phyloP scores from a whole-genome alignment of 2,888 invertebrate species.

The Lithophane socia region DNA sequence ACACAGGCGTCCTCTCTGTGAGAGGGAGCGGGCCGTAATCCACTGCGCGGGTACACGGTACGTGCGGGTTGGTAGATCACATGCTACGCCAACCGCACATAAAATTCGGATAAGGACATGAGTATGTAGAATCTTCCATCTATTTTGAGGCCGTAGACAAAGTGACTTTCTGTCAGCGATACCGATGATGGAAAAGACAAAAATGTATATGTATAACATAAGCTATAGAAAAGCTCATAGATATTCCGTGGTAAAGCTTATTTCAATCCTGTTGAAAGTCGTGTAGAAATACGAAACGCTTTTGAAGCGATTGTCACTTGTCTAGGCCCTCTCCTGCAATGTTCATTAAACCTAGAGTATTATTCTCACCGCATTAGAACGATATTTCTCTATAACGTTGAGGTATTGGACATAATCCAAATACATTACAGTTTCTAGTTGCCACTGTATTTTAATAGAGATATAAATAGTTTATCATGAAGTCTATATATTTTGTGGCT shows the following conservation, averaged over 20 bases:
- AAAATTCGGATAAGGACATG: neutral
- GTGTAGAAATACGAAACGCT: too few relatives aligned
- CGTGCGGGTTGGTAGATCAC: neutral
- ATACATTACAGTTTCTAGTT: slow-evolving; percentile 64
- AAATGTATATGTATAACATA: too few relatives aligned
- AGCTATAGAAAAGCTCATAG: too few relatives aligned
- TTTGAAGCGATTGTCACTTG: too few relatives aligned
- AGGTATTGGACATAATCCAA: slow-evolving; percentile 70
- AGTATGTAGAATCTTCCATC: too few relatives aligned
- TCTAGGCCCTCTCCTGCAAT: neutral
- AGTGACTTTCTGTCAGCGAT: too few relatives aligned
- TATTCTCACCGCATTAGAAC: slow-evolving; percentile 29
- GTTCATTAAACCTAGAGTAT: slow-evolving; percentile 14
- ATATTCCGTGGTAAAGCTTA: too few relatives aligned
- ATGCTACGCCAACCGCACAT: neutral
- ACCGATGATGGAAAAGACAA: too few relatives aligned
- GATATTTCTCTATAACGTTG: slow-evolving; percentile 63
- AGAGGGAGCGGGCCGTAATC: neutral
- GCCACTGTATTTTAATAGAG: slow-evolving; percentile 62
- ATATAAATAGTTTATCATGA: slow-evolving; percentile 64
- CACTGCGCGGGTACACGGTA: neutral
- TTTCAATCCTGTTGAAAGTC: too few relatives aligned
- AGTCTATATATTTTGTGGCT: slow-evolving; percentile 53
- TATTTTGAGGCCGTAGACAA: too few relatives aligned
- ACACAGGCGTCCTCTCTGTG: too few relatives aligned